Base-by-base conservation (phyloP, 1,140 invertebrate species). In the Parapsyche elsis region DNA sequence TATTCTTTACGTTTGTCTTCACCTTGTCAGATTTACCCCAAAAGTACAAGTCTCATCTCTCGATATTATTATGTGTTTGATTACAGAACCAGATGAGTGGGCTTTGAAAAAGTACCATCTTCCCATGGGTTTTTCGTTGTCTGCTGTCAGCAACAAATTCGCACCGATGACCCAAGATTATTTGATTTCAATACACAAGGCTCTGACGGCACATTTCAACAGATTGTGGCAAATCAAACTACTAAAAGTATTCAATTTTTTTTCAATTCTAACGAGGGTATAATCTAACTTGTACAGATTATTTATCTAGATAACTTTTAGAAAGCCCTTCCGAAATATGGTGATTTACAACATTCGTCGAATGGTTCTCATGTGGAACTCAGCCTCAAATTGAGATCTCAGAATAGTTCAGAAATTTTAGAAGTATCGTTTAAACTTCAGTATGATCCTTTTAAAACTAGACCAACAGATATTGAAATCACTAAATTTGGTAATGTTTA, bases 1-100 rank as follows among this genome's bases (percentile, higher is more conserved):
- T 16, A 67, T 16, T 67, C 14, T 19, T 46, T 46, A 46, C 45
- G 12, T 46, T 46, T n/a, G n/a, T n/a, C n/a, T n/a, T n/a, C n/a
- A n/a, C n/a, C n/a, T n/a, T n/a, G n/a, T n/a, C n/a, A n/a, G n/a
- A n/a, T n/a, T n/a, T n/a, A n/a, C n/a, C n/a, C n/a, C n/a, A n/a
- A n/a, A n/a, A n/a, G n/a, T n/a, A n/a, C n/a, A n/a, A n/a, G n/a
- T 38, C 30, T 4, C 30, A 38, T 38, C 7, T 38, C n/a, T n/a
- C n/a, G n/a, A n/a, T n/a, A n/a, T 38, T 38, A 38, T 38, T 7
- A 38, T 38, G 7, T 38, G 1, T 38, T 75, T 57, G 0, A 24
- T 75, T 75, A 26, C 46, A 74, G 73, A 75, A 57, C 16, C 73
- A 10, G 73, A 75, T 57, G 5, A 57, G 0, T 75, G 73, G 73